These are phyloP conservation scores for Melanotaenia pygmaea DNA, from an alignment of 2,797 vertebrate species.

Conservation along the genomic window DNA sequence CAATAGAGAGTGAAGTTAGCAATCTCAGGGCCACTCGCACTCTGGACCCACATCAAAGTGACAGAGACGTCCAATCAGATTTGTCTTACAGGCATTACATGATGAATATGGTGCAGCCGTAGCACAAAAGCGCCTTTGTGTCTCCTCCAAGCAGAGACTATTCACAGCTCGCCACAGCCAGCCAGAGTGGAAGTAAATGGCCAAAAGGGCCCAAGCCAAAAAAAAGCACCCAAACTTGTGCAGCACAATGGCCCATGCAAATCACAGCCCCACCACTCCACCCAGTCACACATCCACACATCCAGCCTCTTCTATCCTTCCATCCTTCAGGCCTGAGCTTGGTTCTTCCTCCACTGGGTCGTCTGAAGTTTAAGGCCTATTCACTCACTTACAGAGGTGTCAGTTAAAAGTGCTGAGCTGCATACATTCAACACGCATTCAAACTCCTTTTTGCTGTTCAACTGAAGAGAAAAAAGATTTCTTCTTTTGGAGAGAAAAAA, in stretches of 20 bases:
- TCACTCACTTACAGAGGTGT: conserved; percentile 79
- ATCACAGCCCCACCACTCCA: conserved; percentile 78
- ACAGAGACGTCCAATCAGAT: conserved; percentile 91
- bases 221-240: conserved; percentile 89
- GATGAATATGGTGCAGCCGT: conserved; percentile 88
- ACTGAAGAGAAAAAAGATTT: conserved; percentile 66
- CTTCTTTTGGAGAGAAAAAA: conserved; percentile 66
- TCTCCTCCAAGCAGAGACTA: conserved; percentile 85
- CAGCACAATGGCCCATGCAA: conserved; percentile 88
- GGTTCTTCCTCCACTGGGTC: conserved; percentile 76
- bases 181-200: conserved; percentile 91
- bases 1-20: conserved; percentile 85
- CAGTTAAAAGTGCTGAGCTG: conserved; percentile 81
- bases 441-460: conserved; percentile 56
- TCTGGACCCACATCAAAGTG: conserved; percentile 90
- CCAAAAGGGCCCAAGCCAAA: conserved; percentile 84
- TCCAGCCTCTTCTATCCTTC: conserved; percentile 64
- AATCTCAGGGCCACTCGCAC: conserved; percentile 85
- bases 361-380: conserved; percentile 83
- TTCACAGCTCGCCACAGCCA: conserved; percentile 88
- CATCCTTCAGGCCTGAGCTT: conserved; percentile 67
- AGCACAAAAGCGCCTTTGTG: conserved; percentile 89
- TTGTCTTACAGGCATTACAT: conserved; percentile 91
- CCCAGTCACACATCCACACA: conserved; percentile 65
- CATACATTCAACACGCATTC: conserved; percentile 75